Evolutionary conservation across 1,140 invertebrate species (phyloP).

Genomic region (Laodelphax striatellus): DNA sequence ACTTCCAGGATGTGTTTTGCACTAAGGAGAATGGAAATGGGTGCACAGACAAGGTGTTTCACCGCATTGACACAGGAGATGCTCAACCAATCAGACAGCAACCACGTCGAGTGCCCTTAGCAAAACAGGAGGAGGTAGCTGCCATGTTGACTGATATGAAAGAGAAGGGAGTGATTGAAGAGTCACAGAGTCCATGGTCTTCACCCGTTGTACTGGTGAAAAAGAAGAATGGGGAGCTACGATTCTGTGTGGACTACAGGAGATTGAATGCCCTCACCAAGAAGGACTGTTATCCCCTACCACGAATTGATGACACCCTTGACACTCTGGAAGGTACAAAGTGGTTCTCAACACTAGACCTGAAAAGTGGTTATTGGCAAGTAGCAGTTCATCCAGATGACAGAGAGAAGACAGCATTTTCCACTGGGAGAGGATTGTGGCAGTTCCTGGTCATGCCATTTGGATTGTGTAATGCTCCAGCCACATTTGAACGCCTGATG

Average conservation of each 20-base stretch:
- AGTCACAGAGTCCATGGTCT: constrained; percentile 6
- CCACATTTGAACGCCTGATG: constrained; percentile 32
- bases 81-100: constrained; percentile 1
- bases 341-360: constrained; percentile 36
- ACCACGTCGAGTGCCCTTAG: constrained; percentile 4
- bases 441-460: constrained; percentile 30
- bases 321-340: constrained; percentile 29
- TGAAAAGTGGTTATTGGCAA: constrained; percentile 40
- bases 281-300: constrained; percentile 36
- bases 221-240: constrained; percentile 8
- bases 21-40: constrained; percentile 1
- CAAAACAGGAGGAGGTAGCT: background rate
- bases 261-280: constrained; percentile 29
- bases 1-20: background rate
- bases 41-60: background rate
- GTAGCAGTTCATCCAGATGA: constrained; percentile 31
- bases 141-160: constrained; percentile 4
- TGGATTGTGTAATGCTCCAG: constrained; percentile 29
- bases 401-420: constrained; percentile 36
- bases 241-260: constrained; percentile 29
- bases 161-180: constrained; percentile 10
- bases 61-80: constrained; percentile 10
- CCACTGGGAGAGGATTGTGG: constrained; percentile 26
- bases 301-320: constrained; percentile 35
- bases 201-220: constrained; percentile 7